phyloP scores from a whole-genome alignment of 2,888 invertebrate genomes.

The Nomada fucata region DNA sequence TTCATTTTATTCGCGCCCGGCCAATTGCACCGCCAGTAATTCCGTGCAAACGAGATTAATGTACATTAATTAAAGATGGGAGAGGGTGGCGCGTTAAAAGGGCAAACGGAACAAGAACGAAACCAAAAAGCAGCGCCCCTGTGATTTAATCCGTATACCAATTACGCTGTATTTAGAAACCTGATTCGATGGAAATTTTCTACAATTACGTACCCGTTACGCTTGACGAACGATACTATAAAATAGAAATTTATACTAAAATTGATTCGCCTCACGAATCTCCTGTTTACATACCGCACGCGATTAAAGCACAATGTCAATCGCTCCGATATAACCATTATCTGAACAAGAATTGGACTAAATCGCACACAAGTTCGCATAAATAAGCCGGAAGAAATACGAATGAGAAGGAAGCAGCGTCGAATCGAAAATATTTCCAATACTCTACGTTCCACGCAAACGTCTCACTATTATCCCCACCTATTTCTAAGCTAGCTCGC shows the following conservation, averaged over 20 bases:
- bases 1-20: constrained; percentile 50
- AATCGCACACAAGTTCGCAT: not conserved
- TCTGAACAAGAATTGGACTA: not conserved
- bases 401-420: too few species aligned
- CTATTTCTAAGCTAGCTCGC: too few species aligned
- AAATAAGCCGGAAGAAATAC: too few species aligned
- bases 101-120: constrained; percentile 8
- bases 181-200: not conserved
- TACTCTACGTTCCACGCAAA: too few species aligned
- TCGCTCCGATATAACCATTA: not conserved
- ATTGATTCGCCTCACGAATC: not conserved
- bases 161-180: not conserved
- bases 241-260: not conserved
- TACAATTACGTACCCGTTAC: constrained; percentile 4
- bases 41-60: constrained; percentile 47
- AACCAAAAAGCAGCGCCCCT: constrained; percentile 23
- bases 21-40: constrained; percentile 29
- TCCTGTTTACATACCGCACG: not conserved
- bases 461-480: too few species aligned
- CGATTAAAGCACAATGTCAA: not conserved
- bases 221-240: not conserved
- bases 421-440: too few species aligned
- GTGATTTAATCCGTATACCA: not conserved
- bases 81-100: constrained; percentile 28
- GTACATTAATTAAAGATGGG: constrained; percentile 55